Base-by-base conservation (phyloP, 2,888 invertebrate genomes). In the Onthophagus sagittarius region DNA sequence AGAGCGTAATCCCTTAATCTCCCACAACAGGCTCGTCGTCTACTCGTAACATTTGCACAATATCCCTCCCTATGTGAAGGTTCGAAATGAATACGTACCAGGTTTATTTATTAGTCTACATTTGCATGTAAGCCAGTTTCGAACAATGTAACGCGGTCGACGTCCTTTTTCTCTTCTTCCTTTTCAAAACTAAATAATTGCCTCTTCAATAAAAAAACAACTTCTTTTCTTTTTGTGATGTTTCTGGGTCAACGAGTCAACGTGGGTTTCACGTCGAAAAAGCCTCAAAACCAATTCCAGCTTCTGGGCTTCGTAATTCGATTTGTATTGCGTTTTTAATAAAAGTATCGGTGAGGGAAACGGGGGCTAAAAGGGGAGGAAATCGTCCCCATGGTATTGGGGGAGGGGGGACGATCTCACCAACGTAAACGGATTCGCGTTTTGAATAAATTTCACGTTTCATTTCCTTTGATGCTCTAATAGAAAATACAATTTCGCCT, bases 401-500 rank as follows among this genome's bases (percentile, higher is more conserved):
- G 7, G 39, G 1, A 7, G 39, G 11, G 9, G 39, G 7, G 39
- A 7, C 39, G 39, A 53, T 53, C 39, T 73, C 67, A 70, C 23
- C 73, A 71, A 71, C 23, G 73, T 71, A 73, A 69, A 73, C 71
- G 31, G 71, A 53, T 74, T 71, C 15, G 71, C 62, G 70, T 71
- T 73, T 53, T 71, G 74, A 71, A 74, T 72, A 72, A 72, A 72
- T 72, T 71, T 74, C 67, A 72, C 71, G 75, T 72, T 72, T 71
- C 72, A 65, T 71, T 71, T 73, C 62, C 69, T 62, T 72, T 71
- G 72, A 71, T 72, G 71, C 70, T 63, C 71, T 74, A 75, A 74
- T 74, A 73, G 74, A 74, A 74, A 73, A 75, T 67, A 71, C 72
- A 74, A 74, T 73, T 75, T 73, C 72, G 39, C 13, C 15, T 13